These are phyloP conservation scores for Scolopax mira DNA, from an alignment of 2,113 vertebrate species.

Conservation along the genomic window DNA sequence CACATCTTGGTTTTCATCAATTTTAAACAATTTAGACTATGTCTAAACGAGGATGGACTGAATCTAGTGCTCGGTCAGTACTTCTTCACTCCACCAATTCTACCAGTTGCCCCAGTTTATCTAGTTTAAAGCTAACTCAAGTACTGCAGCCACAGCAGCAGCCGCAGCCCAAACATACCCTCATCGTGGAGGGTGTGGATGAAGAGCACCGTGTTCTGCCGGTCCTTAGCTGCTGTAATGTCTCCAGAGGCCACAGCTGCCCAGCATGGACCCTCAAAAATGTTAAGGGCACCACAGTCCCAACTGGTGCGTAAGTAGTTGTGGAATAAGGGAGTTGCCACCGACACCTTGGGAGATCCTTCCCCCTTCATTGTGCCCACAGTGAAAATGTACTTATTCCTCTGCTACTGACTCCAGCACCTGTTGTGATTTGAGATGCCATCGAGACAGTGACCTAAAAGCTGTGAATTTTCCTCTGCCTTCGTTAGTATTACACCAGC, in stretches of 20 bases:
- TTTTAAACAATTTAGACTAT: background rate
- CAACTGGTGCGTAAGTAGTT: fast-evolving
- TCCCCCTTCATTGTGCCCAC: background rate
- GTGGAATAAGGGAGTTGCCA: background rate
- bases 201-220: background rate
- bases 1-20: background rate
- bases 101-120: background rate
- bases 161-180: background rate
- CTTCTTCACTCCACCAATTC: background rate
- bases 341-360: background rate
- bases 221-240: background rate
- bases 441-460: background rate
- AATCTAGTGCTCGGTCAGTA: background rate
- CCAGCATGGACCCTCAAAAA: background rate
- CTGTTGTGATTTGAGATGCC: background rate
- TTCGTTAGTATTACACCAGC: background rate
- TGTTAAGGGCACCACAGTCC: background rate
- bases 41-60: background rate
- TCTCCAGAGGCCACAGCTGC: background rate
- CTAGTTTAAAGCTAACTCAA: background rate
- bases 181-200: background rate
- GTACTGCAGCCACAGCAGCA: background rate
- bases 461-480: background rate
- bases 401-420: background rate
- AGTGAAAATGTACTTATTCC: background rate